These are phyloP conservation scores for Xiphophorus couchianus DNA, from an alignment of 2,113 vertebrate genomes.

Conservation along the genomic window DNA sequence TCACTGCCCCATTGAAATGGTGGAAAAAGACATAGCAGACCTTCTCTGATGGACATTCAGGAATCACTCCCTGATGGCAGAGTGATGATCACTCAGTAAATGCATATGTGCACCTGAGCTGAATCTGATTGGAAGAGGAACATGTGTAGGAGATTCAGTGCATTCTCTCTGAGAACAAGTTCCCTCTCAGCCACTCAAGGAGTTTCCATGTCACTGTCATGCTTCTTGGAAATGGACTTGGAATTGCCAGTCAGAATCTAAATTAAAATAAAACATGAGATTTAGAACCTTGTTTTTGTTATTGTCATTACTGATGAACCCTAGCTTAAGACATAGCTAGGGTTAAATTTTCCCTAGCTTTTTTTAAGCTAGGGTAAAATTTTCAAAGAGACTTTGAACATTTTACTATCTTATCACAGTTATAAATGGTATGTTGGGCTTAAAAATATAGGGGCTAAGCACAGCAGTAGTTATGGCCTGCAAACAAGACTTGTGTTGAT, in stretches of 20 bases:
- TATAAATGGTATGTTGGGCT: too few relatives aligned
- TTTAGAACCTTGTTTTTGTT: not conserved
- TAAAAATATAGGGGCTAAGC: too few relatives aligned
- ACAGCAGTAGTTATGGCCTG: constrained; percentile 1
- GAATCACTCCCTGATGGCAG: constrained; percentile 49
- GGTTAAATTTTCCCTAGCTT: too few relatives aligned
- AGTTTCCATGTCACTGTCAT: constrained; percentile 7
- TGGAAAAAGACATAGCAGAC: constrained; percentile 75
- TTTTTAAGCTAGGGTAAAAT: too few relatives aligned
- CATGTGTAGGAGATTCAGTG: constrained; percentile 69
- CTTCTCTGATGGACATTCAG: constrained; percentile 61
- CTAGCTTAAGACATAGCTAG: too few relatives aligned
- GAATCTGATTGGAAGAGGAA: constrained; percentile 76
- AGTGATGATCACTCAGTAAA: constrained; percentile 83
- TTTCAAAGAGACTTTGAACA: too few relatives aligned
- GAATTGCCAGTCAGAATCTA: constrained; percentile 2
- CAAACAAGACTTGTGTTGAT: constrained; percentile 84
- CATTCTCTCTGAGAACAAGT: constrained; percentile 73
- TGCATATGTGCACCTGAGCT: constrained; percentile 76
- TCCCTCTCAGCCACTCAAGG: constrained; percentile 64
- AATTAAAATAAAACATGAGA: constrained; percentile 27
- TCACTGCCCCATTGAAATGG: constrained; percentile 68
- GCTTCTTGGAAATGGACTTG: not conserved
- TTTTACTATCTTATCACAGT: too few relatives aligned
- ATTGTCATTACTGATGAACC: not conserved